Evolutionary conservation across 2,888 invertebrate species (phyloP).

Genomic region (Neocrepidodera transversa): DNA sequence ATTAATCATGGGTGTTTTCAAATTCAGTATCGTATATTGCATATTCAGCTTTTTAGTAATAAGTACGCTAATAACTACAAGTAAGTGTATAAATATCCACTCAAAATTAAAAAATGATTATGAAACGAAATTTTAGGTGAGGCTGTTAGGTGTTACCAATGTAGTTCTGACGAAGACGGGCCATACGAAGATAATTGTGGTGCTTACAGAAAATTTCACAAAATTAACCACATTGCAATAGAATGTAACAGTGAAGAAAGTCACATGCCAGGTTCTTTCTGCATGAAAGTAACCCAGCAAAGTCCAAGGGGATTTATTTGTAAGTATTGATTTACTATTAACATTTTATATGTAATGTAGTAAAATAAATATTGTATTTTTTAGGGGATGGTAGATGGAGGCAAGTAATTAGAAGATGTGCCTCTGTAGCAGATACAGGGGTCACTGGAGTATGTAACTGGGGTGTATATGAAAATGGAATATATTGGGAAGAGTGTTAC

Average conservation of each 20-base stretch:
- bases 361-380: too few species aligned
- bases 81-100: constrained; percentile 1
- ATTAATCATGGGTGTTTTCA: neutral
- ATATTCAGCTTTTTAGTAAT: constrained; percentile 4
- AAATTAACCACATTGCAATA: constrained; percentile 83
- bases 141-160: constrained; percentile 91
- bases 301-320: constrained; percentile 94
- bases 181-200: constrained; percentile 88
- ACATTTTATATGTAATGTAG: too few species aligned
- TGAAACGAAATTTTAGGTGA: constrained; percentile 60
- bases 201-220: constrained; percentile 86
- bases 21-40: neutral
- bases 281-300: constrained; percentile 93
- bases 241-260: constrained; percentile 96
- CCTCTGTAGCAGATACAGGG: constrained; percentile 88
- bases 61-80: neutral
- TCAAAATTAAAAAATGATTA: neutral
- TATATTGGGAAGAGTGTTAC: constrained; percentile 97
- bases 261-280: constrained; percentile 93
- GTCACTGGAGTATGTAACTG: constrained; percentile 96
- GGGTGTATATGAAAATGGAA: constrained; percentile 93
- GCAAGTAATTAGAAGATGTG: constrained; percentile 88
- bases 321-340: too few species aligned
- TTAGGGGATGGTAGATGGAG: constrained; percentile 96
- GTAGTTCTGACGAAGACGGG: constrained; percentile 84